Evolutionary conservation across 2,113 vertebrate species (phyloP).

Genomic region (Acanthochromis polyacanthus): DNA sequence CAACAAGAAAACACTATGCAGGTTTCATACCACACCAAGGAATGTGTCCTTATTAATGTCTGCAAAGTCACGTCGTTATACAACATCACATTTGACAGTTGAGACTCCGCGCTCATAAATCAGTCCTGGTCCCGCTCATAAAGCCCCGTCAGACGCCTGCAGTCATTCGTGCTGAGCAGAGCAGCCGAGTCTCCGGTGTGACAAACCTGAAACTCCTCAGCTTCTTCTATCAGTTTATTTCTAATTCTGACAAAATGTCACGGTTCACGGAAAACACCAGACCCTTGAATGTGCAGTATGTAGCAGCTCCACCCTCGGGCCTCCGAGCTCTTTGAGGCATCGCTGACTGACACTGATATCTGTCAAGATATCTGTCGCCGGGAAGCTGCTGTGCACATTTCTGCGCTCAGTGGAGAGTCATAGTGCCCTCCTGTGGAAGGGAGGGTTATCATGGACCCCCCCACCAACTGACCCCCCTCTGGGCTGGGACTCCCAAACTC

Average conservation of each 20-base stretch:
- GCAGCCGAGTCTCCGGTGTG: background rate
- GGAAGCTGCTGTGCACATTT: slow-evolving; percentile 22
- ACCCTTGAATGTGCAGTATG: slow-evolving; percentile 46
- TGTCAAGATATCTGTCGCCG: slow-evolving; percentile 47
- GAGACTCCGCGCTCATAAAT: slow-evolving; percentile 36
- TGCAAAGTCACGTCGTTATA: slow-evolving; percentile 19
- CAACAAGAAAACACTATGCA: background rate
- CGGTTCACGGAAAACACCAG: slow-evolving; percentile 18
- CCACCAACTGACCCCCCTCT: too few species aligned
- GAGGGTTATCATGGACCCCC: slow-evolving; percentile 41
- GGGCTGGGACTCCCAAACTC: too few species aligned
- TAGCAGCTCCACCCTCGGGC: slow-evolving; percentile 52
- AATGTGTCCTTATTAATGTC: slow-evolving; percentile 3
- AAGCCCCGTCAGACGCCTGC: slow-evolving; percentile 1
- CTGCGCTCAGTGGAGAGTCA: slow-evolving; percentile 46
- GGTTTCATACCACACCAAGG: slow-evolving; percentile 7
- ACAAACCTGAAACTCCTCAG: slow-evolving; percentile 18
- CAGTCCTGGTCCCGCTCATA: background rate
- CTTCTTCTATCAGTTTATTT: slow-evolving; percentile 21
- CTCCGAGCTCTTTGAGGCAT: slow-evolving; percentile 36
- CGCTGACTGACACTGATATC: slow-evolving; percentile 60
- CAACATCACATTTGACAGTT: slow-evolving; percentile 29
- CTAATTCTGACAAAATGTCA: slow-evolving; percentile 23
- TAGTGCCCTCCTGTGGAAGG: slow-evolving; percentile 78
- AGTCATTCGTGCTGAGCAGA: slow-evolving; percentile 3